These are phyloP conservation scores for Latrodectus elegans DNA, from an alignment of 2,888 invertebrate species.

Conservation along the genomic window DNA sequence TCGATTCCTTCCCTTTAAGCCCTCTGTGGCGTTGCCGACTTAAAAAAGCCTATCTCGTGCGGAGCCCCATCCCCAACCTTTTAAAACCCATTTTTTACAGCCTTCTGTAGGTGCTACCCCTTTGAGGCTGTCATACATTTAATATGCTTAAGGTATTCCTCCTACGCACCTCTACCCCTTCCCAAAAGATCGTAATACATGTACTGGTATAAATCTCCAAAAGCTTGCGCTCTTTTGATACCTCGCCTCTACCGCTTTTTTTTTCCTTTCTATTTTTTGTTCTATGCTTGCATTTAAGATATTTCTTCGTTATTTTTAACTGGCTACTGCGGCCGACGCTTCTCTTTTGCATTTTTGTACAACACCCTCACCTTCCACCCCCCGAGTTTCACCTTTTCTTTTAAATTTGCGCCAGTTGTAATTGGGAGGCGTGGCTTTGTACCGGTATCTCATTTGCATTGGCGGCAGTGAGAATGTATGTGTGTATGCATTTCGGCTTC, in stretches of 20 bases:
- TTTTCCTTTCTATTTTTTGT: neutral
- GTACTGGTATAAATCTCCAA: conserved; percentile 53
- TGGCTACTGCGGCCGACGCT: conserved; percentile 34
- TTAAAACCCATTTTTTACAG: conserved; percentile 41
- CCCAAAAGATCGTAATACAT: conserved; percentile 32
- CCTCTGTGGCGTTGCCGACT: conserved; percentile 52
- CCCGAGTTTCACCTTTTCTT: conserved; percentile 31
- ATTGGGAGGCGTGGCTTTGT: conserved; percentile 51
- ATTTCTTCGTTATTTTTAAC: conserved; percentile 67
- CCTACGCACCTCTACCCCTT: conserved; percentile 8
- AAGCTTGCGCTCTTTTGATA: conserved; percentile 32
- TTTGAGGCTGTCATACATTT: conserved; percentile 38
- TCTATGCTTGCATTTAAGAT: conserved; percentile 26
- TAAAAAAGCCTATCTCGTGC: conserved; percentile 47
- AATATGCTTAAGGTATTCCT: conserved; percentile 47
- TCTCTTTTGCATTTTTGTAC: conserved; percentile 10
- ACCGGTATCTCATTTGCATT: conserved; percentile 62
- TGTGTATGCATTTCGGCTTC: conserved; percentile 33
- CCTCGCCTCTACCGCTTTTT: conserved; percentile 23
- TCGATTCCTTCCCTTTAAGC: conserved; percentile 46
- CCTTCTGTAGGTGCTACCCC: conserved; percentile 34
- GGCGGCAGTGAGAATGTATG: conserved; percentile 9
- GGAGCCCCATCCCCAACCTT: conserved; percentile 19
- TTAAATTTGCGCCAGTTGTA: conserved; percentile 63
- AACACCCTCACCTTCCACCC: neutral